Base-by-base conservation (phyloP, 1,140 invertebrate genomes). In the Euura lappo region DNA sequence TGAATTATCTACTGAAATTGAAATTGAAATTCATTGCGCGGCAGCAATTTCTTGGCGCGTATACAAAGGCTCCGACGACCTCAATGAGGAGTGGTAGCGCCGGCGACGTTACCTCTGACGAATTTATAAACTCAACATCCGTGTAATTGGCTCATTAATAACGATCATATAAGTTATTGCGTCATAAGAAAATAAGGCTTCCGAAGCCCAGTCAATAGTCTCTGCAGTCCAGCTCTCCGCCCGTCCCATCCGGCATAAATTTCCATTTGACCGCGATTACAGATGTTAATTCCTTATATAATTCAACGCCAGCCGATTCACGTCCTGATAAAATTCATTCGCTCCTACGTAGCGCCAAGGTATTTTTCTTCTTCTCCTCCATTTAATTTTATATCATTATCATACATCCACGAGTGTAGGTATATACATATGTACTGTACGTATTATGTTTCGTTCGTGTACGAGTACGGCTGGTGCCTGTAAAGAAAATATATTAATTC, bases 131-230 rank as follows among this genome's bases (percentile, higher is more conserved):
- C 11, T n/a, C 43, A n/a, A 70, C 8, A 44, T 43, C 11, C 5
- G 42, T 70, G 64, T 70, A 44, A 46, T 70, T 44, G 45, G 42
- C 45, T 44, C 42, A 42, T 65, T 47, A 42, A 44, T 60, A 60
- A 60, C 51, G 13, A 60, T 60, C 51, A 60, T 60, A 60, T 60
- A 60, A 60, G 51, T 60, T 60, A 60, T 60, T 60, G 13, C 51
- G 13, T 3, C 51, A n/a, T 60, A n/a, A 60, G 13, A 60, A 60
- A 60, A 60, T 60, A 60, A 60, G 51, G 51, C 51, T 60, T 60
- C 51, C 51, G 51, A 60, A 60, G 51, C 51, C 51, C 13, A n/a
- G 51, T 60, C 51, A 60, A 60, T 60, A 60, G 51, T 60, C 51
- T 28, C 28, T 28, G 28, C 28, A 60, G 51, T 60, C 51, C 13